Base-by-base conservation (phyloP, 2,888 invertebrate genomes). In the Liopterus haemorrhoidalis region DNA sequence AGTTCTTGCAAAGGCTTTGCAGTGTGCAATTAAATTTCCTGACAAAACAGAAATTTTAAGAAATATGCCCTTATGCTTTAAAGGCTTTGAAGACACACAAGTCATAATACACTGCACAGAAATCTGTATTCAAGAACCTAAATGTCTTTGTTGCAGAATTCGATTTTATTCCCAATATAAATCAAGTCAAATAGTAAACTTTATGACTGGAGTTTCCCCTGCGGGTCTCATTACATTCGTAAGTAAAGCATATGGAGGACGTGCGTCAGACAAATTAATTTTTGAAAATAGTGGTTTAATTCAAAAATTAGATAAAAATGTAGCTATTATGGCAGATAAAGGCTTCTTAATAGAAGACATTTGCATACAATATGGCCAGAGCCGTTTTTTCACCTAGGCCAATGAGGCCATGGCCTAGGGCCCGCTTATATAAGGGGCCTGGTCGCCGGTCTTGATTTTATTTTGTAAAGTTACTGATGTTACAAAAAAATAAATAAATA, bases 171-270 rank as follows among this genome's bases (percentile, higher is more conserved):
- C 31, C 4, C 31, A 31, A 16, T 31, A 31, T 12, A 31, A 31
- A 12, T 31, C 31, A 4, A 31, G n/a, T 31, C 15, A 9, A 31
- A 31, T 18, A 16, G 18, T 31, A 31, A 31, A 31, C 14, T 31
- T 31, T 31, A 31, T 31, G 31, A 31, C 31, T 15, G 31, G 31
- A 31, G 31, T 31, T 31, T 31, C 14, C 4, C 31, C 31, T 31
- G 14, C 31, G 14, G 31, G 31, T 31, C 15, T 31, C n/a, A 31
- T 31, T 3, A 31, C 12, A 16, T 31, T 31, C 18, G 18, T 31
- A 31, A 31, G 31, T 11, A 31, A 31, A 31, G 15, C 31, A 4
- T 31, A 46, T 41, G 55, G 53, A n/a, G 56, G 55, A 31, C 14
- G 31, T 18, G 31, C 14, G 14, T 31, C 31, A 12, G 31, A 31